Base-by-base conservation (phyloP, 2,888 invertebrate species). In the Tenthredo amoena region DNA sequence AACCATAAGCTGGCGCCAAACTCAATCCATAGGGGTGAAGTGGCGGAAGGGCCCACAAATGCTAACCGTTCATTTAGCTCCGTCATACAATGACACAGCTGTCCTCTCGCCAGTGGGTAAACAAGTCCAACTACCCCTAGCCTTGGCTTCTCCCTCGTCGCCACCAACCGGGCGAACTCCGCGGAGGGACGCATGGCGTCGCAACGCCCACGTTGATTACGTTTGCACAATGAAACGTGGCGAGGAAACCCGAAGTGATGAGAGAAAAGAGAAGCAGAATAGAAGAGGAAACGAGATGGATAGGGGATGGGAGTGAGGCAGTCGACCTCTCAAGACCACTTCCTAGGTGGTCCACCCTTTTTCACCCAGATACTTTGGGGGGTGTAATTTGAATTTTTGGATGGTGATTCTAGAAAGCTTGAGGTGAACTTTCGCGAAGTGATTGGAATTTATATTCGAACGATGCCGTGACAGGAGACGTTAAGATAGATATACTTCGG, bases 211-310 rank as follows among this genome's bases (percentile, higher is more conserved):
- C 83, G 83, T 62, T 83, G 83, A 83, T 83, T 83, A 71, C 83
- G 83, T 83, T 83, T 83, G 83, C 83, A 83, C 83, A 83, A 83
- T 83, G 68, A 83, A 83, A 68, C 68, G 83, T 26, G 83, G 81
- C 81, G 40, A 62, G 62, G 62, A 40, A 21, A 62, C 62, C 40
- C 34, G 12, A 55, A 77, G 12, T 10, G 62, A 81, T 26, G 62
- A 40, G 72, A 43, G 72, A 74, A 74, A 74, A 40, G 26, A 40
- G 62, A 21, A 40, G 26, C 15, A 10, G 12, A 21, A 10, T 18
- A 50, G 21, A 40, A 37, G 62, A 37, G 62, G 40, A 37, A 71
- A 71, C 12, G 21, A 55, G n/a, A 10, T 5, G 62, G 21, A 18
- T 5, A 62, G 31, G 31, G 34, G n/a, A 31, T 31, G 34, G 47